Base-by-base conservation (phyloP, 2,888 invertebrate species). In the Adela reaumurella region DNA sequence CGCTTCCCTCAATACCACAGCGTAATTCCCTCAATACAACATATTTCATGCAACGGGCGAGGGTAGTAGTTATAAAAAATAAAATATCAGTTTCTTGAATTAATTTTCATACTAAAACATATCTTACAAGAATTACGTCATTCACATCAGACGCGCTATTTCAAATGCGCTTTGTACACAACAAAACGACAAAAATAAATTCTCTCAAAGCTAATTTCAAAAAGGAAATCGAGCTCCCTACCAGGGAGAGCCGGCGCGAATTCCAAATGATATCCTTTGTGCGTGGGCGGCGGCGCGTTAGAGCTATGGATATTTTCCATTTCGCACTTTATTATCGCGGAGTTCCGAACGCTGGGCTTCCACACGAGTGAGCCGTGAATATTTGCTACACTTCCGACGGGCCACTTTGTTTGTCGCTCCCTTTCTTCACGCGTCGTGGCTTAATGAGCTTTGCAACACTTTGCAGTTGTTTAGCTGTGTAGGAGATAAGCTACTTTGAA, bases 221-320 rank as follows among this genome's bases (percentile, higher is more conserved):
- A 74, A 72, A 74, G 76, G 70, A 74, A 74, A 76, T 74, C 70
- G 73, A 73, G 69, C 65, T 65, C 61, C 57, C 60, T 57, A 62
- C n/a, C n/a, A n/a, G n/a, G 55, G 62, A 60, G 59, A 63, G 68
- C 69, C 64, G 64, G 56, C 48, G 48, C 51, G 56, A 56, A 56
- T 56, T 44, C 51, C 24, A 51, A 56, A 54, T 56, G 50, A 54
- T 48, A 48, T 47, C 62, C 64, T 65, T 68, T 67, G 70, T 68
- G 77, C 74, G 74, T 70, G 77, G 67, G 78, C 77, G 76, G 53
- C 67, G 72, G 63, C 67, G 77, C 77, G 71, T 64, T 59, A 14
- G 35, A 4, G 35, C 35, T 35, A 35, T 35, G 35, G 35, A 35
- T 8, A 35, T 35, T 35, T 35, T 35, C 35, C 35, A 35, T 35